phyloP scores from a whole-genome alignment of 2,797 vertebrate species.

The Brachymystax lenok region DNA sequence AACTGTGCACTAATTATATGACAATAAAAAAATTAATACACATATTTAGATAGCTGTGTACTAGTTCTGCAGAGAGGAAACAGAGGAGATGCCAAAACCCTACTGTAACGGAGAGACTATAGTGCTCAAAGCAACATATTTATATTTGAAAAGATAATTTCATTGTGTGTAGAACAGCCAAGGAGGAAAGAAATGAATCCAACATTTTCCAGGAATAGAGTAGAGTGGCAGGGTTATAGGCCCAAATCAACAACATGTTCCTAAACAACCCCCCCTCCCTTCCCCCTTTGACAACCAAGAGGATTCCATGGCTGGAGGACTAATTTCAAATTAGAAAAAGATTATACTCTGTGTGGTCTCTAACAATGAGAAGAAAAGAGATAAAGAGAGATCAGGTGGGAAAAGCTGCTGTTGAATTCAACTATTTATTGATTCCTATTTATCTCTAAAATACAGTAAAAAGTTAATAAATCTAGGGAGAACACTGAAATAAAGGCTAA shows the following conservation, averaged over 20 bases:
- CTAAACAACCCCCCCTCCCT: no score
- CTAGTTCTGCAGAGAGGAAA: background rate
- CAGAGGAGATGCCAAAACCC: background rate
- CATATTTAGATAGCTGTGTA: background rate
- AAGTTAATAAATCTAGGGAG: no score
- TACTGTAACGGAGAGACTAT: background rate
- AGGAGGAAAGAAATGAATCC: background rate
- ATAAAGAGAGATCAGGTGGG: background rate
- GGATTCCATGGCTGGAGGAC: conserved; percentile 1
- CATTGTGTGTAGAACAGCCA: background rate
- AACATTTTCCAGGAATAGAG: background rate
- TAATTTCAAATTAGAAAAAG: conserved; percentile 14
- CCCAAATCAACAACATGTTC: conserved; percentile 10
- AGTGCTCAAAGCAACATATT: background rate
- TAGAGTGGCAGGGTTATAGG: no score
- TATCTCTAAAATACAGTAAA: no score
- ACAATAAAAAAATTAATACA: background rate
- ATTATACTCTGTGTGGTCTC: background rate
- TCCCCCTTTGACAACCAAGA: background rate
- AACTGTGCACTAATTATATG: background rate
- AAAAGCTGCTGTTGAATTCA: background rate
- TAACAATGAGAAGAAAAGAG: background rate
- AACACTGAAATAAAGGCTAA: no score
- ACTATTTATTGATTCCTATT: no score
- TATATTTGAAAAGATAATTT: background rate